phyloP scores from a whole-genome alignment of 2,888 invertebrate genomes.

The Heliconius ismenius region DNA sequence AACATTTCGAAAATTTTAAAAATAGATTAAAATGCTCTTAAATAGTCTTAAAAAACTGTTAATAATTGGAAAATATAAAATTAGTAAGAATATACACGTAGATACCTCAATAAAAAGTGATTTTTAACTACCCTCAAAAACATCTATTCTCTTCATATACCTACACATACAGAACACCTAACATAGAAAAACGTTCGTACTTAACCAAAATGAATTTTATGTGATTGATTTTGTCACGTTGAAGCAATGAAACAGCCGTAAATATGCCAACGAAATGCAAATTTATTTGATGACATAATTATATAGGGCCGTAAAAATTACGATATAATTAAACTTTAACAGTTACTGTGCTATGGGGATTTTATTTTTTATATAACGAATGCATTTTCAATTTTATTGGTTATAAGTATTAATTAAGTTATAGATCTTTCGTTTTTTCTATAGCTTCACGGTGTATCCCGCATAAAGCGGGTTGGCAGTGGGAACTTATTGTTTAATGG shows the following conservation, averaged over 20 bases:
- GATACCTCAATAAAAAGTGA: too few relatives aligned
- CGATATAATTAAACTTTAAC: conserved; percentile 17
- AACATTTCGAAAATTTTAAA: too few relatives aligned
- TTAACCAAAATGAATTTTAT: conserved; percentile 17
- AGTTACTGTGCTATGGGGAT: background rate
- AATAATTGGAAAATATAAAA: too few relatives aligned
- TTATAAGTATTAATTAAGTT: background rate
- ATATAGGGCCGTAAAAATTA: conserved; percentile 27
- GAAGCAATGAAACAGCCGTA: conserved; percentile 26
- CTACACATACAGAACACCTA: background rate
- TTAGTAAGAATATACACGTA: too few relatives aligned
- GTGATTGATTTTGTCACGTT: conserved; percentile 27
- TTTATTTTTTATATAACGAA: conserved; percentile 10
- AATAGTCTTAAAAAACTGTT: too few relatives aligned
- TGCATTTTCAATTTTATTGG: background rate
- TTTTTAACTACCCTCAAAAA: background rate
- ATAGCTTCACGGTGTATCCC: background rate
- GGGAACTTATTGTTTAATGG: background rate
- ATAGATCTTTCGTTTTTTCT: background rate
- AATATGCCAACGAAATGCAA: conserved; percentile 32
- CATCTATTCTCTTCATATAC: background rate
- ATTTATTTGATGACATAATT: conserved; percentile 37
- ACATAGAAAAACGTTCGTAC: background rate
- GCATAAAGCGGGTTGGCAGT: background rate
- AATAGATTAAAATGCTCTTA: too few relatives aligned